A percentile compares a stretch with the other conserved stretches of the same genome.
phyloP scores from a whole-genome alignment of 2,113 vertebrate species.

The Smithornis capensis region DNA sequence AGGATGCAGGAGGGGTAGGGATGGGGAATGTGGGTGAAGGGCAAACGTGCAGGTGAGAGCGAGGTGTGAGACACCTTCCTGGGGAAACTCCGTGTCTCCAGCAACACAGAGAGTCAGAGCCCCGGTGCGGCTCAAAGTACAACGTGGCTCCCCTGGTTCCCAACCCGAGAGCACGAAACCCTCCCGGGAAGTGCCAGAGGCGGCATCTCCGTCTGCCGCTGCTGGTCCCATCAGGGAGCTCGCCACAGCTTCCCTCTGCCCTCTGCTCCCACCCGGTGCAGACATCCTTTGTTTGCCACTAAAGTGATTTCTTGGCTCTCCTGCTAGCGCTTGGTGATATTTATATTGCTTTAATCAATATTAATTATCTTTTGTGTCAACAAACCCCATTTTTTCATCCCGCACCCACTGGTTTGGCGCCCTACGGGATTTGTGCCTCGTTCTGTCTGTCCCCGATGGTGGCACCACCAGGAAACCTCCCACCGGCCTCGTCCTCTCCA shows the following conservation, averaged over 20 bases:
- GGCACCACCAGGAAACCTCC: background rate
- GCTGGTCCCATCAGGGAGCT: fast-evolving
- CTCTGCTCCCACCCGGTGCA: background rate
- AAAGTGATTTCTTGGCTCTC: background rate
- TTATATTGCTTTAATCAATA: constrained; percentile 37
- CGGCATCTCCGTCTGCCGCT: fast-evolving
- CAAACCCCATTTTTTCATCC: background rate
- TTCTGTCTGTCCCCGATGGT: fast-evolving
- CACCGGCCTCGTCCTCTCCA: background rate
- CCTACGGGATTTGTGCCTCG: fast-evolving
- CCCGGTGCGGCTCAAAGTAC: background rate
- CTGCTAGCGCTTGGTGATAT: background rate
- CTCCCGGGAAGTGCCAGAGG: background rate
- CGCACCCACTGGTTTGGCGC: background rate
- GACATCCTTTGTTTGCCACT: background rate
- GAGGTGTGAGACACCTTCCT: background rate
- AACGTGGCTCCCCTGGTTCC: background rate
- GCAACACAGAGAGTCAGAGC: background rate
- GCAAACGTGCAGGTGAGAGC: background rate
- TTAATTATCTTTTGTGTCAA: constrained; percentile 6
- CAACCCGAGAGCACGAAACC: fast-evolving
- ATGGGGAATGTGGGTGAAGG: background rate
- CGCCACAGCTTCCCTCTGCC: fast-evolving
- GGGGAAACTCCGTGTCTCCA: background rate
- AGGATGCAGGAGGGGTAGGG: background rate